Evolutionary conservation across 2,113 vertebrate species (phyloP), one percentile per base, ranked within the genome.

Genomic region (Eira barbara): DNA sequence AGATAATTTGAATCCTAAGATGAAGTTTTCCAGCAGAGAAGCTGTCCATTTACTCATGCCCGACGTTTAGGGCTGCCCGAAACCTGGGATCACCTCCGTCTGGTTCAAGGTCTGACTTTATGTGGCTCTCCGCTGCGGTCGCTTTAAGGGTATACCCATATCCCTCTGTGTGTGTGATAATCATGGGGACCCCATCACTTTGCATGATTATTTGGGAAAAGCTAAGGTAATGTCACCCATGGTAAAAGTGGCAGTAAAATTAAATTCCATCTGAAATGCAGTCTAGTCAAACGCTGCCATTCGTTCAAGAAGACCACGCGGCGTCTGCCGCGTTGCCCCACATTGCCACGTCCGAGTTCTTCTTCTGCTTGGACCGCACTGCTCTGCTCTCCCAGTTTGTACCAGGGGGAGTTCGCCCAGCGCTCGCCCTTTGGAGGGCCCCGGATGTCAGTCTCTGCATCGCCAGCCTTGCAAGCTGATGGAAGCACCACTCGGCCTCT

Each of bases 71-170:
- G 29, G 49, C 67, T 14, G 7, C 7, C 7, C 31, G 15, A 36
- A 9, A 10, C 29, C 15, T 11, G 3, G 2, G 2, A 11, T 79
- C 36, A 11, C 31, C 23, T 73, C 55, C n/a, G 2, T 59, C 45
- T 42, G 5, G 39, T 9, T 21, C 4, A 4, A 9, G 45, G 15
- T 8, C 57, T 34, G 17, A 74, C 55, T 47, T 29, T 15, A 61
- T n/a, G 55, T 18, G 23, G 9, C 57, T 14, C 23, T 52, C 65
- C 29, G 21, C 74, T 25, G 6, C 29, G 3, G 39, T 36, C 1
- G 0, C 49, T 11, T 0, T 61, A 34, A 74, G 49, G 4, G 25
- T 11, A 14, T 67, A 17, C 23, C 11, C 0, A 34, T 29, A 2
- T 27, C 39, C 25, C 39, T 45, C 25, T 31, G 42, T 78, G 73